A percentile compares a stretch with the other conserved stretches of the same genome.
Evolutionary conservation across 2,888 invertebrate species (phyloP).

Genomic region (Neelides folsomi): DNA sequence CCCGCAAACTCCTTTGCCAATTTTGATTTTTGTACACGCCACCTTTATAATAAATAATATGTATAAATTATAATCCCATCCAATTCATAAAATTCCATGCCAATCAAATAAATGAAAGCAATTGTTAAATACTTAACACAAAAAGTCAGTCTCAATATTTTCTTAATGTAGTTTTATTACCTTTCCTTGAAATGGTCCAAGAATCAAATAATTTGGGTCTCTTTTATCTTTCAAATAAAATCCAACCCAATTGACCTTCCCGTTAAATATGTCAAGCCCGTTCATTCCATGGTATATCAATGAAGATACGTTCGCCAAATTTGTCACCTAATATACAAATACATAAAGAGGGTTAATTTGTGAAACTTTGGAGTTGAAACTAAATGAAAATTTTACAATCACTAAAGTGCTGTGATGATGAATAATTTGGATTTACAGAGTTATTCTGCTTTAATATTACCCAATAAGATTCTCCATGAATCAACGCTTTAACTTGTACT

Average conservation of each 20-base stretch:
- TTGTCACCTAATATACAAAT: conserved; percentile 21
- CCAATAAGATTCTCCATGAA: conserved; percentile 26
- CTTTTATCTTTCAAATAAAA: conserved; percentile 20
- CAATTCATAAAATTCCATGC: neutral
- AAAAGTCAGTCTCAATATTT: neutral
- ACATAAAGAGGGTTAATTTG: too few species aligned
- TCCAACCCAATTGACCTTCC: conserved; percentile 28
- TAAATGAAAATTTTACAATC: too few species aligned
- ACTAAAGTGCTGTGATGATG: too few species aligned
- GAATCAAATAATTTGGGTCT: conserved; percentile 8
- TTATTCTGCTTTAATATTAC: conserved; percentile 11
- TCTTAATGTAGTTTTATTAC: conserved; percentile 6
- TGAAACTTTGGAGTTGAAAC: too few species aligned
- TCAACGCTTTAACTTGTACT: conserved; percentile 12
- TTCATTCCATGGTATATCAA: conserved; percentile 26
- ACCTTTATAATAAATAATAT: conserved; percentile 9
- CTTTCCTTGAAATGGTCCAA: conserved; percentile 31
- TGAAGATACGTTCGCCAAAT: conserved; percentile 25
- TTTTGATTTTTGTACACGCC: conserved; percentile 27
- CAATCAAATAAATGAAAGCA: neutral
- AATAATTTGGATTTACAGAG: neutral
- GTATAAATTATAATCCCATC: neutral
- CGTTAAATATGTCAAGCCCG: conserved; percentile 13
- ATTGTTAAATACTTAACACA: too few species aligned
- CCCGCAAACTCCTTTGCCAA: conserved; percentile 28